phyloP scores from a whole-genome alignment of 2,113 vertebrate genomes.

The Pseudorasbora parva region DNA sequence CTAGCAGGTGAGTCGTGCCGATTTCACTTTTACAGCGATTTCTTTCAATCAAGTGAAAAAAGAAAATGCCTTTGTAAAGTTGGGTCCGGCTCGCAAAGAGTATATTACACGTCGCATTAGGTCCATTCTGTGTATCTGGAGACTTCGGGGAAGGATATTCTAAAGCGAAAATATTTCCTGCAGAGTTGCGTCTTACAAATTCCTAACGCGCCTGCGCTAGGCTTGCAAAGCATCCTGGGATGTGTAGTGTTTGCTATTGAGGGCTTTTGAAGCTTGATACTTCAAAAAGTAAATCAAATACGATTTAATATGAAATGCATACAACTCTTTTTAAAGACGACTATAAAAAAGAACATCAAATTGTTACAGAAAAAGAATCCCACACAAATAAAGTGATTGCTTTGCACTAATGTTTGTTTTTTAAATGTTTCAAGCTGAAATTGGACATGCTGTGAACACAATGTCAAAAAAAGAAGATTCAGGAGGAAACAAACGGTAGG shows the following conservation, averaged over 20 bases:
- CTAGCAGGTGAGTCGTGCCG: conserved; percentile 71
- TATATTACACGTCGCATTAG: neutral
- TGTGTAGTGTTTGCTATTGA: conserved; percentile 44
- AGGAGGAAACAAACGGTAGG: conserved; percentile 65
- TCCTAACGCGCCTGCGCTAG: conserved; percentile 62
- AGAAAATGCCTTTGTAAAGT: neutral
- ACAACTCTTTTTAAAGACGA: too few species aligned
- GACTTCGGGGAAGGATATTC: neutral
- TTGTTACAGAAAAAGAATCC: neutral
- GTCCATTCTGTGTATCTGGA: neutral
- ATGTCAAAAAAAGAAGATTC: conserved; percentile 73
- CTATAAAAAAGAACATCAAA: neutral
- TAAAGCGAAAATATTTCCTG: conserved; percentile 29
- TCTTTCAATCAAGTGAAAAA: neutral
- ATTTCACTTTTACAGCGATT: conserved; percentile 30
- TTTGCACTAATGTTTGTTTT: neutral
- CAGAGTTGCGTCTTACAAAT: conserved; percentile 63
- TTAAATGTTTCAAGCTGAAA: conserved; percentile 59
- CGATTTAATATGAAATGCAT: too few species aligned
- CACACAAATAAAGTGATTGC: neutral
- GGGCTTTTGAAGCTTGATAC: too few species aligned
- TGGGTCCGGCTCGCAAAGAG: neutral
- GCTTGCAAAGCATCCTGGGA: conserved; percentile 36
- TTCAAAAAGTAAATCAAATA: neutral
- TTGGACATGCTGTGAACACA: conserved; percentile 62